Percentiles rank a stretch among this genome's conserved stretches.
These are phyloP conservation scores for Neodiprion fabricii DNA, from an alignment of 1,140 invertebrate genomes.

Conservation along the genomic window DNA sequence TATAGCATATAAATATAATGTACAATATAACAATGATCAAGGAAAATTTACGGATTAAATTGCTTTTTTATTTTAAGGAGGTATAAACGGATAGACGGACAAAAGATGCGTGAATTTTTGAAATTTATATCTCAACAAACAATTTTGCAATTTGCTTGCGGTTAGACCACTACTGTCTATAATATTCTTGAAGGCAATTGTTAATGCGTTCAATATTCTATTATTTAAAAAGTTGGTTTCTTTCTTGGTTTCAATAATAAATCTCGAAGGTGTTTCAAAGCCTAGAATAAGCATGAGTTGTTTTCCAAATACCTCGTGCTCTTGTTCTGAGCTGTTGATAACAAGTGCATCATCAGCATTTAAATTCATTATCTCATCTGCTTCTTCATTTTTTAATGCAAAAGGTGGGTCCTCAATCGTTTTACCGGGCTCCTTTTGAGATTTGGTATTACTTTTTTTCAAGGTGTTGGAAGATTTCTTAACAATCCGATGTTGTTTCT, in stretches of 20 bases:
- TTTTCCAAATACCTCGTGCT: slow-evolving; percentile 19
- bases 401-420: too few species aligned
- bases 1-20: not conserved
- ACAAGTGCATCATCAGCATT: not conserved
- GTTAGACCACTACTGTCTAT: too few species aligned
- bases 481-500: slow-evolving; percentile 29
- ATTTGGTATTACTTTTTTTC: too few species aligned
- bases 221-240: too few species aligned
- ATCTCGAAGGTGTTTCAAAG: not conserved
- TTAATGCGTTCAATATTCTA: not conserved
- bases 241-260: too few species aligned
- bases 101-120: too few species aligned
- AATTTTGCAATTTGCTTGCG: too few species aligned
- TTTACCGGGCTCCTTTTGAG: too few species aligned
- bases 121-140: too few species aligned
- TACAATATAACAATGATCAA: not conserved
- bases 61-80: too few species aligned
- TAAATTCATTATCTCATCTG: not conserved
- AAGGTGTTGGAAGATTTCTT: slow-evolving; percentile 23
- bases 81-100: too few species aligned
- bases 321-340: slow-evolving; percentile 4
- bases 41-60: too few species aligned
- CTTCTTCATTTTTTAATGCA: not conserved
- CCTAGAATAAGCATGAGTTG: not conserved
- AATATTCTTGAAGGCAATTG: not conserved